Percentiles rank a stretch among this genome's conserved stretches.
These are phyloP conservation scores for Adelphocoris suturalis DNA, from an alignment of 2,888 invertebrate species.

Conservation along the genomic window DNA sequence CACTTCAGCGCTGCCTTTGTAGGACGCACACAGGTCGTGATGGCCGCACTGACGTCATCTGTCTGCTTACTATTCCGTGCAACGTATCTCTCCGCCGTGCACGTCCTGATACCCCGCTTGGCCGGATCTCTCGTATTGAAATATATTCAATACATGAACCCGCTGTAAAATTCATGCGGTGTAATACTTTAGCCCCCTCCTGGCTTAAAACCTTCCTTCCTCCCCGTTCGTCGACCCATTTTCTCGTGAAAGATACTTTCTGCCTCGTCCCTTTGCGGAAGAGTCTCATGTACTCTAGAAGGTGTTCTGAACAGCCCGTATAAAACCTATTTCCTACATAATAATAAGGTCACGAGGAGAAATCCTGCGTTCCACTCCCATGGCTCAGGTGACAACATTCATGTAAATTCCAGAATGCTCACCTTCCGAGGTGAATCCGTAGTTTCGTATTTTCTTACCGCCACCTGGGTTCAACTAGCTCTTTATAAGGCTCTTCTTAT, in stretches of 20 bases:
- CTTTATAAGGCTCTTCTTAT: no score
- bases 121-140: slow-evolving; percentile 45
- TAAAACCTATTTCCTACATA: slow-evolving; percentile 65
- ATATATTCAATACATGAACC: slow-evolving; percentile 66
- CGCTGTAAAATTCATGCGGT: slow-evolving; percentile 64
- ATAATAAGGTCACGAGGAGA: slow-evolving; percentile 65
- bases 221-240: neutral
- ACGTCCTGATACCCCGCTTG: slow-evolving; percentile 43
- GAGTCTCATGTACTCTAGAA: slow-evolving; percentile 8
- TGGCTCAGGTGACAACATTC: neutral
- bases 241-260: slow-evolving; percentile 3
- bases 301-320: slow-evolving; percentile 34
- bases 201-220: neutral
- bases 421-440: neutral
- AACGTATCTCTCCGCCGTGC: slow-evolving; percentile 8
- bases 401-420: neutral
- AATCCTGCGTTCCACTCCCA: slow-evolving; percentile 24
- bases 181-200: slow-evolving; percentile 2
- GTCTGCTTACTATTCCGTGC: slow-evolving; percentile 41
- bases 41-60: slow-evolving; percentile 29
- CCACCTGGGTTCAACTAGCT: neutral
- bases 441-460: neutral
- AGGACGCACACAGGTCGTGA: neutral
- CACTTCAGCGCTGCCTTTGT: neutral
- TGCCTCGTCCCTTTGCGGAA: neutral